Base-by-base conservation (phyloP, 2,888 invertebrate species). In the Pollenia angustigena region DNA sequence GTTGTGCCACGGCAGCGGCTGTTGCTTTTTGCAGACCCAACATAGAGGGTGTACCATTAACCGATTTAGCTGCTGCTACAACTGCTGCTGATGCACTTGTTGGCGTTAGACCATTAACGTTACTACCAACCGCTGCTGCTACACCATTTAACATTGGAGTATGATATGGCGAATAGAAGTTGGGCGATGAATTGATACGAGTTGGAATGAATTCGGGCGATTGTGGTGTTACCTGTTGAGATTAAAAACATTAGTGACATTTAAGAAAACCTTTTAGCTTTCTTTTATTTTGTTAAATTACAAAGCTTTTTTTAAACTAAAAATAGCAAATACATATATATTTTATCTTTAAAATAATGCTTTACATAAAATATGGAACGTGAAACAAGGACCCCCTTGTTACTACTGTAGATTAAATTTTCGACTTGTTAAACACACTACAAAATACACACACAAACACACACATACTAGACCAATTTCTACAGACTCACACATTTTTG, bases 151-250 rank as follows among this genome's bases (percentile, higher is more conserved):
- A 88, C 89, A 92, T 91, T 71, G 92, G 89, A 72, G 89, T 88
- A 84, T 92, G 92, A 91, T 92, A 93, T 89, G 93, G 92, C 89
- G 93, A 89, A 88, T 93, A 93, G 88, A 92, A 93, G 88, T 91
- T 93, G 81, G 93, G 92, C 85, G 93, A 92, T 88, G 93, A 91
- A 88, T 90, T 93, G 88, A 93, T 90, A 90, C 93, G 92, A 87
- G 93, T 93, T 90, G 94, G 94, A 92, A 94, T 94, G 93, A 94
- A 94, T 92, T 94, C 94, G 82, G 94, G 94, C 88, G 94, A 94
- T 90, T 94, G 94, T 82, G 93, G 93, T 71, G 94, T 93, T 90
- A 94, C 94, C 93, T 95, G 93, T 88, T 62, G 2, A 54, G 10
- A 23, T 14, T 75, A 54, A 40, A 69, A n/a, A 62, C 1, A 18